A percentile compares a stretch with the other conserved stretches of the same genome.
These are phyloP conservation scores for Hoplodrina ambigua DNA, from an alignment of 2,888 invertebrate species.

Conservation along the genomic window DNA sequence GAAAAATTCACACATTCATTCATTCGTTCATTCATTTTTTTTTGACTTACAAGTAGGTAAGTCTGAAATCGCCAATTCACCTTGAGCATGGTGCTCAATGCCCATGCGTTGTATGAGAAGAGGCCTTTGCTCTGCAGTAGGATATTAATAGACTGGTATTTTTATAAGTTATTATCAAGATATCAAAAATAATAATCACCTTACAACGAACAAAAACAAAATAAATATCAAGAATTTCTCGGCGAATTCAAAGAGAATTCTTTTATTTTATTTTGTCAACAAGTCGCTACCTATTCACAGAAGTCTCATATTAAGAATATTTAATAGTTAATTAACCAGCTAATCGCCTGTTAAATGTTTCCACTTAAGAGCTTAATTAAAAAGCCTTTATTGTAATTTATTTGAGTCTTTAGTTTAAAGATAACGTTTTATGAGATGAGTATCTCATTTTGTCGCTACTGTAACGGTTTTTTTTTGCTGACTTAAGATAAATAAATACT, in stretches of 20 bases:
- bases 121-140: too few species aligned
- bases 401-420: constrained; percentile 29
- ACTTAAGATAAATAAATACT: too few species aligned
- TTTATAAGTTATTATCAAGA: background rate
- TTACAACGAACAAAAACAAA: background rate
- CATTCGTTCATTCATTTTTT: too few species aligned
- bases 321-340: constrained; percentile 28
- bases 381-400: constrained; percentile 43
- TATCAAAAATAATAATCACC: background rate
- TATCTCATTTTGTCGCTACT: constrained; percentile 20
- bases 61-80: too few species aligned
- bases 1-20: too few species aligned
- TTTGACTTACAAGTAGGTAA: too few species aligned
- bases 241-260: constrained; percentile 13
- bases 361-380: constrained; percentile 42
- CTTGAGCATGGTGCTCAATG: too few species aligned
- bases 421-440: constrained; percentile 32
- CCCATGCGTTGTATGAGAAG: too few species aligned
- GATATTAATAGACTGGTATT: too few species aligned
- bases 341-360: constrained; percentile 30
- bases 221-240: background rate
- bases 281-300: background rate
- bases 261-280: background rate
- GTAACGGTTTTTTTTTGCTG: background rate
- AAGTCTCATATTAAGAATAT: constrained; percentile 1